Evolutionary conservation across 2,113 vertebrate genomes (phyloP).

Genomic region (Mustela nigripes): DNA sequence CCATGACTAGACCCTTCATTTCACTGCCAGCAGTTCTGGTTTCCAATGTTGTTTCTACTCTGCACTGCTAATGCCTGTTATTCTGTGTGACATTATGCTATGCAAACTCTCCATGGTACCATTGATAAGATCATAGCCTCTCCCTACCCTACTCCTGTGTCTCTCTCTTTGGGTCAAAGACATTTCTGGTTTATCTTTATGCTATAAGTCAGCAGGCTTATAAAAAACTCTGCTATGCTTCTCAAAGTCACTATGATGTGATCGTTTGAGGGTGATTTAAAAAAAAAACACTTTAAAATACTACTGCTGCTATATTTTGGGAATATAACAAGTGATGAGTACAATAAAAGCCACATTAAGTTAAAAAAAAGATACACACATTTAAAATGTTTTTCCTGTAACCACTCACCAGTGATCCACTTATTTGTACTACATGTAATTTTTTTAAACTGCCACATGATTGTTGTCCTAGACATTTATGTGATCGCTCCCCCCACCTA

Average conservation of each 20-base stretch:
- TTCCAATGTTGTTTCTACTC: background rate
- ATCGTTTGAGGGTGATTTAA: background rate
- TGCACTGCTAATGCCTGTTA: background rate
- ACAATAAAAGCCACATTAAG: background rate
- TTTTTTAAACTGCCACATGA: background rate
- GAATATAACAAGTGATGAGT: background rate
- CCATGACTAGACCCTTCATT: background rate
- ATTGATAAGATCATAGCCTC: background rate
- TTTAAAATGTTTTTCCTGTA: background rate
- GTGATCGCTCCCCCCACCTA: background rate
- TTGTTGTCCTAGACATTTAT: background rate
- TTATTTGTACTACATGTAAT: background rate
- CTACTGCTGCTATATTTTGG: background rate
- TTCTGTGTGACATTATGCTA: background rate
- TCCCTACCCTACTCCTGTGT: background rate
- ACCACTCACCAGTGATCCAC: background rate
- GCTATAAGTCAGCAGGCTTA: background rate
- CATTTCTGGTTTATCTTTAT: background rate
- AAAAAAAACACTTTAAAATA: background rate
- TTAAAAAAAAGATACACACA: constrained; percentile 22
- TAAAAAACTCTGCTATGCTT: background rate
- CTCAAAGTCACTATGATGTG: background rate
- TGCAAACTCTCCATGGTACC: background rate
- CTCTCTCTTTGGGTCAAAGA: background rate
- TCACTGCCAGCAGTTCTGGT: background rate